phyloP scores from a whole-genome alignment of 2,113 vertebrate species.

The Steatornis caripensis region DNA sequence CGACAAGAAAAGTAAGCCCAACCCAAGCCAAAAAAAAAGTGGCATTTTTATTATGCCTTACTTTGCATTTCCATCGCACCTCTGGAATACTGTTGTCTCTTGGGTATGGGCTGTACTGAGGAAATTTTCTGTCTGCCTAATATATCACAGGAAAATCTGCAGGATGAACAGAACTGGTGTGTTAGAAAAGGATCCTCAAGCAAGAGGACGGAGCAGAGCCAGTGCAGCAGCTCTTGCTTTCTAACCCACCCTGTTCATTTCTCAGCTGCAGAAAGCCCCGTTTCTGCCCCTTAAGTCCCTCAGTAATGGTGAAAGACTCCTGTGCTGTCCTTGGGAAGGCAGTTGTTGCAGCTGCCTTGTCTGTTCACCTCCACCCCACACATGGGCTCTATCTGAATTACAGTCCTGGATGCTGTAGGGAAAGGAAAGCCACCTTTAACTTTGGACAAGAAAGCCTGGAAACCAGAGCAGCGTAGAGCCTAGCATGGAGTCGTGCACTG shows the following conservation, averaged over 20 bases:
- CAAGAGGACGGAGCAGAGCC: background rate
- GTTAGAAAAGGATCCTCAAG: background rate
- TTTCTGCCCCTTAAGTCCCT: background rate
- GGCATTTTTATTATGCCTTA: background rate
- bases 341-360: background rate
- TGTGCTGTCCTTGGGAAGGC: background rate
- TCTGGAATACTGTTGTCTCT: background rate
- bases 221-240: background rate
- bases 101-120: background rate
- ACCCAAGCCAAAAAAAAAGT: background rate
- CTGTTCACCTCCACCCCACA: background rate
- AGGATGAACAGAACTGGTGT: background rate
- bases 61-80: background rate
- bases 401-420: background rate
- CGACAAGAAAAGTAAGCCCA: background rate
- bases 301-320: background rate
- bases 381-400: accelerated
- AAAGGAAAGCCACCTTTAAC: background rate
- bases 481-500: accelerated
- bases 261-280: background rate
- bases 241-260: background rate
- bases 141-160: background rate
- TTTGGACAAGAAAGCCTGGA: background rate
- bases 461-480: background rate
- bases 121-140: background rate